A percentile compares a stretch with the other conserved stretches of the same genome.
These are phyloP conservation scores for Parauchenoglanis ngamensis DNA, from an alignment of 2,797 vertebrate species.

Conservation along the genomic window DNA sequence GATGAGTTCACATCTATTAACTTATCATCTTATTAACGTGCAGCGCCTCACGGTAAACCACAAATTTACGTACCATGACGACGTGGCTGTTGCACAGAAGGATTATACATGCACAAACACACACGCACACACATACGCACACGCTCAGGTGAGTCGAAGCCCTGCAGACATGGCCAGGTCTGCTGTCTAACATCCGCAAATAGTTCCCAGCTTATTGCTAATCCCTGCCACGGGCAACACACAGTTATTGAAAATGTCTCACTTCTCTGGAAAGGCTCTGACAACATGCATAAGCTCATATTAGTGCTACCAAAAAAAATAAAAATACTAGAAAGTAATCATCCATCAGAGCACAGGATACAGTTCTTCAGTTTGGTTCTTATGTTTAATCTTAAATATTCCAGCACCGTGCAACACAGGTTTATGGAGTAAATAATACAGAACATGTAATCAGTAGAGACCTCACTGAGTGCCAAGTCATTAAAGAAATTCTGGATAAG, in stretches of 20 bases:
- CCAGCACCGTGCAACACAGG: background rate
- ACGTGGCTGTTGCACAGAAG: conserved; percentile 32
- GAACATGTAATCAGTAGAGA: conserved; percentile 7
- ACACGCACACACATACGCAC: conserved; percentile 19
- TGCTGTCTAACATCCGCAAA: conserved; percentile 73
- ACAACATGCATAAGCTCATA: conserved; percentile 69
- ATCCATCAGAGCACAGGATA: conserved; percentile 57
- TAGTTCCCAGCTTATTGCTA: conserved; percentile 69
- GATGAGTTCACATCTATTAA: conserved; percentile 36
- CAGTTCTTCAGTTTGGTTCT: background rate
- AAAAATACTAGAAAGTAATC: conserved; percentile 66
- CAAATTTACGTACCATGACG: conserved; percentile 29
- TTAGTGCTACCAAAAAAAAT: conserved; percentile 62
- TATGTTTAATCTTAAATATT: conserved; percentile 19
- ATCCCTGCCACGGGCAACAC: conserved; percentile 73
- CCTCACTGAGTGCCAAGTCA: background rate
- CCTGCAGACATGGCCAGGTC: conserved; percentile 69
- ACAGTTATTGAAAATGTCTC: conserved; percentile 79
- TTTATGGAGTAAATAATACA: conserved; percentile 16
- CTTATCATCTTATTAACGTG: conserved; percentile 33
- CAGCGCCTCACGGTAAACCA: conserved; percentile 24
- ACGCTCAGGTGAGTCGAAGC: conserved; percentile 43
- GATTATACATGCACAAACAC: conserved; percentile 39
- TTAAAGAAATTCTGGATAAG: conserved; percentile 11
- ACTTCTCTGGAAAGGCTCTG: conserved; percentile 56